These are phyloP conservation scores for Deroptyus accipitrinus DNA, from an alignment of 2,113 vertebrate genomes.

Conservation along the genomic window DNA sequence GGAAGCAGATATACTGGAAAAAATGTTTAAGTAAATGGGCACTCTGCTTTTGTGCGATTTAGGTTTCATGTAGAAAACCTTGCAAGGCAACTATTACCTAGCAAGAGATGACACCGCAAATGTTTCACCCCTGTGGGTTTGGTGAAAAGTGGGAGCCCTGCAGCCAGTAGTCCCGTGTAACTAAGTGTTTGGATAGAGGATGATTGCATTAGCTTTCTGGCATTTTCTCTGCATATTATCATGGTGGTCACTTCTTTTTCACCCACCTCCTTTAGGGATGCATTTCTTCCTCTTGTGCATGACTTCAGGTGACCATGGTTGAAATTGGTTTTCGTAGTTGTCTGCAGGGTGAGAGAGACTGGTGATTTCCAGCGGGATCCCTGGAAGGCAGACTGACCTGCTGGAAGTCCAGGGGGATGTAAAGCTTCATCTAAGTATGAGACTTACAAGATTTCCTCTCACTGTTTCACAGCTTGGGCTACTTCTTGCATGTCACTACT, in stretches of 20 bases:
- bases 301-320: not conserved
- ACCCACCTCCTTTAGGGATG: not conserved
- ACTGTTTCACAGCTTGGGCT: not conserved
- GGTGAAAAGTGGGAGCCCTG: not conserved
- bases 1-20: not conserved
- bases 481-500: not conserved
- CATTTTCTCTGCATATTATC: not conserved
- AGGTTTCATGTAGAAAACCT: not conserved
- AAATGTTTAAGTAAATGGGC: not conserved
- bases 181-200: not conserved
- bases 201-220: not conserved
- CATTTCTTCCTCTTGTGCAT: not conserved
- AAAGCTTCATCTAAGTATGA: not conserved
- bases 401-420: not conserved
- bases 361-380: not conserved
- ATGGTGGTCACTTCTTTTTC: not conserved
- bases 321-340: not conserved
- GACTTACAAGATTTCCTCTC: not conserved
- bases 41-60: not conserved
- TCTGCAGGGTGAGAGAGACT: not conserved
- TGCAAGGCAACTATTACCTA: not conserved
- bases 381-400: not conserved
- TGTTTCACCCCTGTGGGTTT: not conserved
- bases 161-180: accelerated
- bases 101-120: not conserved